phyloP scores from a whole-genome alignment of 2,797 vertebrate species.

The Echiichthys vipera region DNA sequence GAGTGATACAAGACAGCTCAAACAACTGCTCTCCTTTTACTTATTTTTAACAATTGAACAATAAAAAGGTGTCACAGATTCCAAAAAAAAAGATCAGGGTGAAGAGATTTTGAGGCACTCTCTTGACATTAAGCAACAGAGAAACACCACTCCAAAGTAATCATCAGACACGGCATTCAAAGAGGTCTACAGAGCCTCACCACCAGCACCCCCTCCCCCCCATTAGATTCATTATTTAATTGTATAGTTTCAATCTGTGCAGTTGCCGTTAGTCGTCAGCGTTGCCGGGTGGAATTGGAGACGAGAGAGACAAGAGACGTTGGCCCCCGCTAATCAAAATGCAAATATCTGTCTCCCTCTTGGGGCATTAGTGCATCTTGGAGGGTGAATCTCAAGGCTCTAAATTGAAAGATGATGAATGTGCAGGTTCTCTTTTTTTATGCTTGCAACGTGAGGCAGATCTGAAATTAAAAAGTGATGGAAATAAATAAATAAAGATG shows the following conservation, averaged over 20 bases:
- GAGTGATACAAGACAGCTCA: conserved; percentile 63
- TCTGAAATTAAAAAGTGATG: conserved; percentile 69
- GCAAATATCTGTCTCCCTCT: conserved; percentile 75
- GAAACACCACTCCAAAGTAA: conserved; percentile 55
- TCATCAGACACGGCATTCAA: conserved; percentile 60
- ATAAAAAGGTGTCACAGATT: conserved; percentile 45
- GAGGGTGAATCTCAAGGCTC: conserved; percentile 68
- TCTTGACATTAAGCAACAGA: conserved; percentile 32
- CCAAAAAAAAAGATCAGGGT: neutral
- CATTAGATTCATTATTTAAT: conserved; percentile 68
- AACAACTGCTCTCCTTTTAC: conserved; percentile 27
- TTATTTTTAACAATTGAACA: conserved; percentile 37
- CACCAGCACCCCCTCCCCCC: neutral
- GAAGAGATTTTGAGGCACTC: conserved; percentile 21
- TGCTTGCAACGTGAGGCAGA: conserved; percentile 41
- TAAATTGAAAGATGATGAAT: conserved; percentile 83
- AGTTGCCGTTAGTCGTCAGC: conserved; percentile 27
- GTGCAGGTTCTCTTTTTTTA: conserved; percentile 52
- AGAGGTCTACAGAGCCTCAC: conserved; percentile 12
- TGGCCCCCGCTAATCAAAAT: conserved; percentile 78
- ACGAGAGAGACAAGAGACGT: conserved; percentile 36
- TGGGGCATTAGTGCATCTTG: conserved; percentile 74
- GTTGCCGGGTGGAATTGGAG: conserved; percentile 56
- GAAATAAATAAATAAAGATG: conserved; percentile 53
- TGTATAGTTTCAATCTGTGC: conserved; percentile 70